Conservation (phyloP, 2,113 vertebrate species). For the Oophaga pumilio region DNA sequence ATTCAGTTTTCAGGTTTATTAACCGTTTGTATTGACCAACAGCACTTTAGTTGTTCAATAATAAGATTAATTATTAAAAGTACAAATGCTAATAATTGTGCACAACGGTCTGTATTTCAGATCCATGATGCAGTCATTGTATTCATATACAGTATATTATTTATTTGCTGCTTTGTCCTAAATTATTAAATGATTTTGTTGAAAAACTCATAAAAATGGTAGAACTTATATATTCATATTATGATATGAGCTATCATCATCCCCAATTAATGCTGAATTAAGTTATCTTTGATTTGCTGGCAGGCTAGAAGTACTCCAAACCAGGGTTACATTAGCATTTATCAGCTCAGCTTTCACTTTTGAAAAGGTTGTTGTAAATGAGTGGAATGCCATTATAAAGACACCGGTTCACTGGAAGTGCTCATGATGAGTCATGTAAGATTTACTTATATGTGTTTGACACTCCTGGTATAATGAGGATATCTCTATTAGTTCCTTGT, state of each 20-base stretch:
- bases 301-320: neutral
- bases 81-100: no score
- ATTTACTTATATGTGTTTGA: conserved; percentile 44
- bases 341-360: conserved; percentile 34
- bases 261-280: conserved; percentile 16
- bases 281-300: neutral
- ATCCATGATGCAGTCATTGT: no score
- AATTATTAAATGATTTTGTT: neutral
- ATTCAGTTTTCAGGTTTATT: no score
- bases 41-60: no score
- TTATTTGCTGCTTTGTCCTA: neutral
- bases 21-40: no score
- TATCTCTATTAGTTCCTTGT: neutral
- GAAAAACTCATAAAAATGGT: neutral
- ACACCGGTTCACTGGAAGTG: conserved; percentile 5
- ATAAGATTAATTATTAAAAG: no score
- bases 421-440: conserved; percentile 19
- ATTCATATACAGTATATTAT: neutral
- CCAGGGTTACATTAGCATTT: conserved; percentile 43
- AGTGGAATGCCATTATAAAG: conserved; percentile 43
- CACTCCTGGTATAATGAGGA: conserved; percentile 31
- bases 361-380: conserved; percentile 44
- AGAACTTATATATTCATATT: neutral
- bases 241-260: neutral
- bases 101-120: no score